Percentiles rank a stretch among this genome's conserved stretches.
Evolutionary conservation across 2,888 invertebrate species (phyloP).

Genomic region (Conus canariensis): DNA sequence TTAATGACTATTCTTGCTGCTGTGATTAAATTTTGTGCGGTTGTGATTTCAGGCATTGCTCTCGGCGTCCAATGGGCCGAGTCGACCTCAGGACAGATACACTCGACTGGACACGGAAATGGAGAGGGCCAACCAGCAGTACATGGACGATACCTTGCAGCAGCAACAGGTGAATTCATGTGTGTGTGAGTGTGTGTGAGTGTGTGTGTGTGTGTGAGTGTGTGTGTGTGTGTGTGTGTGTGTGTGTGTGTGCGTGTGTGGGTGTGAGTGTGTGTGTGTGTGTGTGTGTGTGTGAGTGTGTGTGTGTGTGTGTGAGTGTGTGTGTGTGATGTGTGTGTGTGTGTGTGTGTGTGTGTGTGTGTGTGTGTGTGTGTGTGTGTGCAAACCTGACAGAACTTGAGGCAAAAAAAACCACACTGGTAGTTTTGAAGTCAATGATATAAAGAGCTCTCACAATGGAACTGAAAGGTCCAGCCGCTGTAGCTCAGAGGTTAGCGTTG

Average conservation of each 20-base stretch:
- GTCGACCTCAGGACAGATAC: slow-evolving; percentile 68
- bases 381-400: no score
- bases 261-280: not conserved
- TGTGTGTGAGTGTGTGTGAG: not conserved
- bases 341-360: slow-evolving; percentile 3
- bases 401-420: no score
- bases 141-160: slow-evolving; percentile 7
- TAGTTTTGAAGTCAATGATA: no score
- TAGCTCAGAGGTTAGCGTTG: no score
- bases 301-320: not conserved
- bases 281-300: not conserved
- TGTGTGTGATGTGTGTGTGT: not conserved
- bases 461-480: no score
- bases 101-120: slow-evolving; percentile 89
- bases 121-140: slow-evolving; percentile 76
- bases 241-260: not conserved
- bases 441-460: no score
- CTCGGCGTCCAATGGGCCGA: slow-evolving; percentile 32
- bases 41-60: slow-evolving; percentile 15
- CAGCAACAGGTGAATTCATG: not conserved
- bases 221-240: no score
- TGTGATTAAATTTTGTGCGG: not conserved
- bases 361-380: not conserved
- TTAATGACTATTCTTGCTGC: not conserved
- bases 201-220: not conserved